A percentile compares a stretch with the other conserved stretches of the same genome.
Conservation (phyloP, 2,797 vertebrate genomes). For the Hippoglossus hippoglossus region DNA sequence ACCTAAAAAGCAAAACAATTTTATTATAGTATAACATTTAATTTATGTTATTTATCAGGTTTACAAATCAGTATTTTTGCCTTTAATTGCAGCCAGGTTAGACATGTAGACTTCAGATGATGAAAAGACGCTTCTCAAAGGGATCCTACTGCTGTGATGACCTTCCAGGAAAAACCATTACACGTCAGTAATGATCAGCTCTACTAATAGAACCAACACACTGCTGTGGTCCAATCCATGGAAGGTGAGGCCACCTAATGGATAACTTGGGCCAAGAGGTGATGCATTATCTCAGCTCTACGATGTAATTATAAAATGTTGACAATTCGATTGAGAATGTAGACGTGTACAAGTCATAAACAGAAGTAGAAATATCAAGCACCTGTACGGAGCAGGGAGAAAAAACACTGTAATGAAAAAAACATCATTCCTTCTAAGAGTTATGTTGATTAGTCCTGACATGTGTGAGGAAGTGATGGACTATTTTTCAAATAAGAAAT, state of each 20-base stretch:
- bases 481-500: no score
- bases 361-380: no score
- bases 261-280: neutral
- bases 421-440: no score
- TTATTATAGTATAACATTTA: neutral
- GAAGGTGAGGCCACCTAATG: conserved; percentile 17
- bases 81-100: conserved; percentile 7
- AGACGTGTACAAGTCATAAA: no score
- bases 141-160: conserved; percentile 56
- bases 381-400: no score
- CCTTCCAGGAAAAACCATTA: conserved; percentile 55
- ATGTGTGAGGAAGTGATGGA: neutral
- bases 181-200: conserved; percentile 56
- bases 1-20: neutral
- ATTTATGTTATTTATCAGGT: conserved; percentile 5
- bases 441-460: no score
- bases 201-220: conserved; percentile 43
- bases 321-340: no score
- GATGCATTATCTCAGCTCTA: neutral
- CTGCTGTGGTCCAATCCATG: conserved; percentile 12
- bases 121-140: conserved; percentile 57
- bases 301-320: neutral
- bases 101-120: conserved; percentile 26
- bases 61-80: neutral
- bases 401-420: no score